Conservation (phyloP, 2,888 invertebrate genomes). For the Eucriotettix oculatus region DNA sequence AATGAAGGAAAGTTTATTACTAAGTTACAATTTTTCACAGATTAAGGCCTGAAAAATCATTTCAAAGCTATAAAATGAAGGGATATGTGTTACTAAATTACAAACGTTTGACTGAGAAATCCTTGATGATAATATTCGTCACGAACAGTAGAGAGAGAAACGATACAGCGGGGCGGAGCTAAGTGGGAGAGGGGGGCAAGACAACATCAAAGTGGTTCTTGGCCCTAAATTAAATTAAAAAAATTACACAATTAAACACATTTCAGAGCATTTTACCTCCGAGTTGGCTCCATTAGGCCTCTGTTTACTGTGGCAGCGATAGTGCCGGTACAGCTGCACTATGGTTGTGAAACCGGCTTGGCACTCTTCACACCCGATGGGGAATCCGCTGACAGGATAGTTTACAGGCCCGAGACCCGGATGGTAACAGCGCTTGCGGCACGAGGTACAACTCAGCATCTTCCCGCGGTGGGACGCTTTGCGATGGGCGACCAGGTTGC, state of each 20-base stretch:
- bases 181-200: too few relatives aligned
- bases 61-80: too few relatives aligned
- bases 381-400: conserved; percentile 3
- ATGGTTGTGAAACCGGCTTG: conserved; percentile 2
- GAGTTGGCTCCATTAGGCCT: background rate
- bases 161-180: too few relatives aligned
- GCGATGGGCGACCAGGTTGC: conserved; percentile 11
- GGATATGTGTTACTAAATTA: too few relatives aligned
- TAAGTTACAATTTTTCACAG: too few relatives aligned
- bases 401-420: conserved; percentile 6
- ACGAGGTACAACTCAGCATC: conserved; percentile 7
- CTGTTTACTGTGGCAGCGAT: background rate
- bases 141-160: too few relatives aligned
- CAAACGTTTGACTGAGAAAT: too few relatives aligned
- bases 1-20: too few relatives aligned
- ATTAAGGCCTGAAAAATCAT: too few relatives aligned
- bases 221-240: too few relatives aligned
- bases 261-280: background rate
- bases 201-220: too few relatives aligned
- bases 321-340: conserved; percentile 8
- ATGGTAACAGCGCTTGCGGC: conserved; percentile 5
- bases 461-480: conserved; percentile 8
- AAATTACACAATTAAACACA: background rate
- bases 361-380: conserved; percentile 10
- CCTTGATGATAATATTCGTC: too few relatives aligned